phyloP scores from a whole-genome alignment of 2,888 invertebrate genomes.

The Synergus japonicus region DNA sequence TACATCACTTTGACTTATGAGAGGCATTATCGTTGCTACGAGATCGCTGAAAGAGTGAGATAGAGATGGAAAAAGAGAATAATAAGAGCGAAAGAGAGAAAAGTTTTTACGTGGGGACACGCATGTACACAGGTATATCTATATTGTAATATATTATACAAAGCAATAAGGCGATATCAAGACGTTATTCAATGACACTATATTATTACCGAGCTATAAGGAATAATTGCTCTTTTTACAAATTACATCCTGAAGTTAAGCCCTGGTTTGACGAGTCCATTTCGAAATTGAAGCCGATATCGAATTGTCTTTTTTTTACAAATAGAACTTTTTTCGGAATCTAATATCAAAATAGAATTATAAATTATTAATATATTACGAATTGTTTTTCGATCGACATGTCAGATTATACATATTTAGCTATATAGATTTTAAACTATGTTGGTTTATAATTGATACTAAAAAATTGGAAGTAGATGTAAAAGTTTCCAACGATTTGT shows the following conservation, averaged over 20 bases:
- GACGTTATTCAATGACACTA: slow-evolving; percentile 71
- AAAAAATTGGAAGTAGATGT: not conserved
- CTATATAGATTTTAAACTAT: not conserved
- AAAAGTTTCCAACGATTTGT: slow-evolving; percentile 4
- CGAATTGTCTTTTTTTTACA: not conserved
- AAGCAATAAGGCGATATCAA: slow-evolving; percentile 61
- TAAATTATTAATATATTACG: not conserved
- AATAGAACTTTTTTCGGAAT: not conserved
- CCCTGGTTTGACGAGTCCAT: not conserved
- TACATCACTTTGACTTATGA: slow-evolving; percentile 73
- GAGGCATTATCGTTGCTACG: slow-evolving; percentile 67
- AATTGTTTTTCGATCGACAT: not conserved
- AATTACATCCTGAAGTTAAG: not conserved
- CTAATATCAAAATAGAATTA: not conserved
- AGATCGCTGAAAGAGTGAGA: slow-evolving; percentile 48
- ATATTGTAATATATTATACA: slow-evolving; percentile 67
- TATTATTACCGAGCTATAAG: slow-evolving; percentile 62
- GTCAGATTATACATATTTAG: no score
- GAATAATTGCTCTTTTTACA: not conserved
- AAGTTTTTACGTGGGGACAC: slow-evolving; percentile 48
- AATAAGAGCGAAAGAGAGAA: slow-evolving; percentile 21
- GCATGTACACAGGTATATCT: slow-evolving; percentile 49
- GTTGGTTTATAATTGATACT: not conserved
- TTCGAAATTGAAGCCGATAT: not conserved
- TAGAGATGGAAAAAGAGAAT: slow-evolving; percentile 45